Evolutionary conservation across 2,797 vertebrate species (phyloP), one percentile per base, ranked within the genome.

Genomic region (Artibeus lituratus): DNA sequence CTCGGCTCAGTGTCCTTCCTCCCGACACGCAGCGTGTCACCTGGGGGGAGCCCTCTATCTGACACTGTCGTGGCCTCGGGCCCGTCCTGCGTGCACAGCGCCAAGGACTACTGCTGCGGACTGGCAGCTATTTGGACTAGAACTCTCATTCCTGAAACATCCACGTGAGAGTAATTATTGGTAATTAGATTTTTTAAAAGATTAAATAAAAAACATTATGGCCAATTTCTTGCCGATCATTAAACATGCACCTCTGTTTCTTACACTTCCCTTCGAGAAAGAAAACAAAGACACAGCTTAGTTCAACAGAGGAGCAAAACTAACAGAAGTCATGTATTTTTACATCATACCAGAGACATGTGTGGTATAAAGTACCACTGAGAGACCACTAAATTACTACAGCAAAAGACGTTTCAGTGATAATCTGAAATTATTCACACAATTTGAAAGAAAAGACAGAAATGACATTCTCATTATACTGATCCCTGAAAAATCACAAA

Each of bases 391-490:
- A 80, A 77, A 87, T 51, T 78, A 70, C 69, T 15, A 78, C 78
- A 81, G 42, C 9, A 77, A 93, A 62, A 47, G 22, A 57, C n/a
- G 94, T 57, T 84, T 87, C 51, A 94, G 6, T 32, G 55, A 44
- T 51, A 73, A 59, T 26, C 18, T 47, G 16, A 47, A 90, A 42
- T 55, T 90, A 84, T 26, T 84, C 57, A 84, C 7, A 8, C 76
- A 32, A 74, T 74, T n/a, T 92, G 39, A 94, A 87, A 49, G 72
- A 89, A 57, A 12, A 74, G 7, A 92, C 9, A 88, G 95, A 90
- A 83, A 51, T 2, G 70, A 3, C 59, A 77, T 42, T 81, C 90
- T 87, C 49, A 76, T 29, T 87, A 9, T 47, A 65, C 92, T 65
- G n/a, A 81, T 24, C 11, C 53, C 78, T 37, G 67, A 47, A 42